phyloP scores from a whole-genome alignment of 2,888 invertebrate genomes.

The Oasisia sp. region DNA sequence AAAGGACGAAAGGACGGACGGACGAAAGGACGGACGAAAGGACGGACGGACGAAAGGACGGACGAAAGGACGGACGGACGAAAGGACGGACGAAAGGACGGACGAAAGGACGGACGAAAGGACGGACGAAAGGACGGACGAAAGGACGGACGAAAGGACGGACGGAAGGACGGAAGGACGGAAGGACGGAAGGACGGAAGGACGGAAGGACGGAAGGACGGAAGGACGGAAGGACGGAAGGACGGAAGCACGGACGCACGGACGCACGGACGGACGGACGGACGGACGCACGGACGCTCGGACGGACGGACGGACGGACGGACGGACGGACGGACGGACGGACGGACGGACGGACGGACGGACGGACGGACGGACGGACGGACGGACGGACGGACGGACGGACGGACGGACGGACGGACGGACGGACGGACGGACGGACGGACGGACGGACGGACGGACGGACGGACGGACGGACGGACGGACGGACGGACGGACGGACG shows the following conservation, averaged over 20 bases:
- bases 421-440: slow-evolving; percentile 20
- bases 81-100: slow-evolving; percentile 32
- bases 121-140: slow-evolving; percentile 29
- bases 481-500: too few species aligned
- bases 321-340: slow-evolving; percentile 19
- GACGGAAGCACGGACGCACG: background rate
- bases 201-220: slow-evolving; percentile 17
- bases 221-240: slow-evolving; percentile 7
- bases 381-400: slow-evolving; percentile 19
- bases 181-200: background rate
- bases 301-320: slow-evolving; percentile 13
- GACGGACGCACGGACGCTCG: background rate
- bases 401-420: slow-evolving; percentile 19
- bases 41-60: background rate
- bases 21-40: background rate
- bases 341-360: slow-evolving; percentile 19
- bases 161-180: slow-evolving; percentile 23
- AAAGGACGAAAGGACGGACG: background rate
- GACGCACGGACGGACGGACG: background rate
- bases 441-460: slow-evolving; percentile 19
- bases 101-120: slow-evolving; percentile 32
- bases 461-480: slow-evolving; percentile 19
- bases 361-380: slow-evolving; percentile 20
- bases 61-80: background rate
- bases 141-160: slow-evolving; percentile 22